A percentile compares a stretch with the other conserved stretches of the same genome.
Conservation (phyloP, 2,113 vertebrate species). For the Puntigrus tetrazona region DNA sequence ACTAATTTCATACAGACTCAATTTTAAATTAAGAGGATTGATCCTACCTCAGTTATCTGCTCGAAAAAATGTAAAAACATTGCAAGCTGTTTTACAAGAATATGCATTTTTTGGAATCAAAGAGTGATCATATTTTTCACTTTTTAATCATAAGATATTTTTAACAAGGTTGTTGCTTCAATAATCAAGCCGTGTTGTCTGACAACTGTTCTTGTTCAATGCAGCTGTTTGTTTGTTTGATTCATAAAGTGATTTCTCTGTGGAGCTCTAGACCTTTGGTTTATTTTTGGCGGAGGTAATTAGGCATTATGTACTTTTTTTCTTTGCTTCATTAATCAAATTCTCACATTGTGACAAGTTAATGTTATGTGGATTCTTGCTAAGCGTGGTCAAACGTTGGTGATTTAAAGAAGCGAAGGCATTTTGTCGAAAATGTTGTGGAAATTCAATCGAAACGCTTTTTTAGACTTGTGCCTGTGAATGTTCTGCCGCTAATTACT, state of each 20-base stretch:
- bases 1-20: background rate
- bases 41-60: background rate
- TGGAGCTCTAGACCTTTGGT: background rate
- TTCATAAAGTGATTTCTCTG: conserved; percentile 8
- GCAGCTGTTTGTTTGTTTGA: background rate
- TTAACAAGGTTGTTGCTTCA: background rate
- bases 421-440: no score
- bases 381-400: background rate
- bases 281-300: conserved; percentile 8
- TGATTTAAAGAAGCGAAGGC: background rate
- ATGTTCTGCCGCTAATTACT: no score
- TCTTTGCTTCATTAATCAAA: conserved; percentile 2
- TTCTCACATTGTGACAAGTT: background rate
- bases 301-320: background rate
- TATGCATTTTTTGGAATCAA: background rate
- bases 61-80: no score
- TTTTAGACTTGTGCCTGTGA: no score
- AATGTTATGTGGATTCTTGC: background rate
- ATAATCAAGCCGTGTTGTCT: background rate
- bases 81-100: background rate
- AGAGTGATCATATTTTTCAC: background rate
- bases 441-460: no score
- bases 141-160: background rate
- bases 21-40: background rate
- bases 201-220: background rate